Base-by-base conservation (phyloP, 1,140 invertebrate species). In the Orussus abietinus region DNA sequence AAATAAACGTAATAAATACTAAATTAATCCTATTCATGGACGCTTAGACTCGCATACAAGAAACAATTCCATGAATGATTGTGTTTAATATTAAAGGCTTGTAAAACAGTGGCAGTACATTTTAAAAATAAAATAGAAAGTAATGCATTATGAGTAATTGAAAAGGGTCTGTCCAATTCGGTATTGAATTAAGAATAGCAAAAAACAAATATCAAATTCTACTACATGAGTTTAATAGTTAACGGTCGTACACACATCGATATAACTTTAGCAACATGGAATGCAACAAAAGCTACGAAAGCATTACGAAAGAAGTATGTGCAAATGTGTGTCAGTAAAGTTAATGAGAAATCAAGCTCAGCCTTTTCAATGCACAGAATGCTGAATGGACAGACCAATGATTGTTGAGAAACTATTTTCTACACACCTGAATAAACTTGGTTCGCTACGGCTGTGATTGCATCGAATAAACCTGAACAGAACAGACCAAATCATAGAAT, bases 361-460 rank as follows among this genome's bases (percentile, higher is more conserved):
- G n/a, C n/a, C n/a, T 48, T 34, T 35, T 21, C 5, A 38, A 15
- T 28, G 20, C 17, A 49, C 21, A 57, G 57, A 59, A 63, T 59
- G 51, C 67, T 71, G 67, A 73, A 72, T 70, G 62, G 66, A 66
- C 60, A 67, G 68, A 70, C 54, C 42, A 39, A 48, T 38, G 28
- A 3, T 26, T 19, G 38, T 32, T 42, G 10, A 40, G 18, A 50
- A 55, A 47, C 41, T 43, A 41, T 45, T 47, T 58, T 51, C 65
- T 75, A 76, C 77, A 77, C 78, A 81, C 79, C 79, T 80, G 78
- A 71, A 69, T 78, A 79, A 71, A 78, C 63, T 77, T 77, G 78
- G 55, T 76, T 74, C 74, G 77, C 63, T 70, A 75, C 64, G 62
- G 72, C 64, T 59, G 65, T 66, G 66, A 80, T 69, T 51, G 64